Evolutionary conservation across 1,140 invertebrate species (phyloP).

Genomic region (Brachionus manjavacas): DNA sequence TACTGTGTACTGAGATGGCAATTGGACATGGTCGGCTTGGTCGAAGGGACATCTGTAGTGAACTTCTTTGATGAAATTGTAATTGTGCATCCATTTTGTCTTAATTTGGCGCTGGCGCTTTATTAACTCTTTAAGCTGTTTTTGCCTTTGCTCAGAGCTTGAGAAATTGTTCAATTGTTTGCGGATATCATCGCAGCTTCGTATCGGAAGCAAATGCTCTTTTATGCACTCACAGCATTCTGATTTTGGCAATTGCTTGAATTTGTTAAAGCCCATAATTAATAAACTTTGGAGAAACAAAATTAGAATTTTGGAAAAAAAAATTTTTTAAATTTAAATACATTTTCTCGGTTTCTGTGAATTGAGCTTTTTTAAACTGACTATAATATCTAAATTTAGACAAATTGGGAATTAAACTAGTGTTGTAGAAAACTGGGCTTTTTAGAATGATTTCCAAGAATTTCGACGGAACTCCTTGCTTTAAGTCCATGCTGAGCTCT

Average conservation of each 20-base stretch:
- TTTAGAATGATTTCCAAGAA: slow-evolving; percentile 21
- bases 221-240: slow-evolving; percentile 39
- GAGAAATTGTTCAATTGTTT: slow-evolving; percentile 38
- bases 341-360: slow-evolving; percentile 38
- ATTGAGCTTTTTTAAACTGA: slow-evolving; percentile 27
- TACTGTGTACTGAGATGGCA: slow-evolving; percentile 33
- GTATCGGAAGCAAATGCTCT: slow-evolving; percentile 14
- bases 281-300: neutral
- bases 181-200: neutral
- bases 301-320: neutral
- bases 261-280: slow-evolving; percentile 36
- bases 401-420: slow-evolving; percentile 26
- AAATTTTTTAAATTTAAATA: neutral
- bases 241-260: slow-evolving; percentile 37
- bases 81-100: neutral
- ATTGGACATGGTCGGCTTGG: slow-evolving; percentile 14
- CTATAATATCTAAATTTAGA: neutral
- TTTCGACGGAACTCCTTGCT: slow-evolving; percentile 31
- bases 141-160: slow-evolving; percentile 33
- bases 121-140: neutral
- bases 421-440: slow-evolving; percentile 38
- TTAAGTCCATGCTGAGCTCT: neutral
- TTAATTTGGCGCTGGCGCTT: neutral
- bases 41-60: slow-evolving; percentile 14
- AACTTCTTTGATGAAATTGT: neutral